Conservation (phyloP, 2,888 invertebrate genomes). For the Ochlodes sylvanus region DNA sequence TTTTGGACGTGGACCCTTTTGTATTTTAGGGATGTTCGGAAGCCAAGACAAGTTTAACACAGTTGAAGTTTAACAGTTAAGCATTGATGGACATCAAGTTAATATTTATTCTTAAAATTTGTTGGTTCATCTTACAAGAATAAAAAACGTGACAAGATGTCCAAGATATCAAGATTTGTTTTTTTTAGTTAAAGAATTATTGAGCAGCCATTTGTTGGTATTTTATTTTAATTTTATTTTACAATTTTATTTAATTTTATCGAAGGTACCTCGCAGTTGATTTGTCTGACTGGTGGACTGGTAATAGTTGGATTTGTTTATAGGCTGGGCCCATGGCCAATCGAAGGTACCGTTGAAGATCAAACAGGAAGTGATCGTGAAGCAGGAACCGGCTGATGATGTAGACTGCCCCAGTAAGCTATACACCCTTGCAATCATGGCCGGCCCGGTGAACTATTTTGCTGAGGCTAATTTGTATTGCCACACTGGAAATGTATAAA, state of each 20-base stretch:
- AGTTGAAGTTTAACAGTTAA: no score
- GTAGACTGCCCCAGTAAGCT: conserved; percentile 52
- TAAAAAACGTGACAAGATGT: no score
- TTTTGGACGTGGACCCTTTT: no score
- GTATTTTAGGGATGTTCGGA: no score
- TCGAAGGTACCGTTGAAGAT: conserved; percentile 54
- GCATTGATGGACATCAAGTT: no score
- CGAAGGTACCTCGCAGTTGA: background rate
- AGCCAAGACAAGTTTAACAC: no score
- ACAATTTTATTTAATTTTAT: background rate
- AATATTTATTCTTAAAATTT: no score
- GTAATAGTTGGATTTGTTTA: conserved; percentile 46
- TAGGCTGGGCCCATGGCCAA: conserved; percentile 56
- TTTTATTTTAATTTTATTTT: background rate
- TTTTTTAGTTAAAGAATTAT: no score
- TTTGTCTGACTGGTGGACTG: background rate
- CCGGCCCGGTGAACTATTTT: conserved; percentile 48
- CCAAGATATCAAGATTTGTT: no score
- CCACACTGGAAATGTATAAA: conserved; percentile 43
- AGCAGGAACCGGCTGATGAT: conserved; percentile 65
- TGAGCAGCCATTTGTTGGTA: no score
- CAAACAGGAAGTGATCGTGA: conserved; percentile 70
- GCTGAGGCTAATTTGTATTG: conserved; percentile 47
- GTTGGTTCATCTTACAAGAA: no score
- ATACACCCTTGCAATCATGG: conserved; percentile 42